Base-by-base conservation (phyloP, 2,797 vertebrate species). In the Tenualosa thibaudeaui region DNA sequence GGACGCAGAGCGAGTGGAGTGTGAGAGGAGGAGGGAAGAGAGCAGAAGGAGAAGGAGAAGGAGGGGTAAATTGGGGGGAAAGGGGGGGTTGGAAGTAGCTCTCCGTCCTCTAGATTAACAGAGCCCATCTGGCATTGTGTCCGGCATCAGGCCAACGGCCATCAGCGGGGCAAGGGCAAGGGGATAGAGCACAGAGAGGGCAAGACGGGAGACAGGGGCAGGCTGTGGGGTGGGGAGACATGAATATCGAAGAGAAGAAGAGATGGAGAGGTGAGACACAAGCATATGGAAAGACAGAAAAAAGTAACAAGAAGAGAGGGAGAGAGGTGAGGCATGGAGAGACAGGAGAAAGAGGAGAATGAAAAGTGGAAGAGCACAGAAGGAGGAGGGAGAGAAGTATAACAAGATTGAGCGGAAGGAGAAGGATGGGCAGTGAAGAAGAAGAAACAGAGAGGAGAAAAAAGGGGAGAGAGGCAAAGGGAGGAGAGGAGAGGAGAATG, bases 151-250 rank as follows among this genome's bases (percentile, higher is more conserved):
- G 65, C 65, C 65, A 71, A 15, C 65, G 31, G 65, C 65, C 65
- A 71, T 71, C 65, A 71, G 31, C 31, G 13, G 65, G 65, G 12
- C 65, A 71, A 71, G 65, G 65, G 65, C 65, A 71, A 71, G 65
- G 56, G 19, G 56, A 58, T 22, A 19, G 56, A 58, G 56, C 56
- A n/a, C 6, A 5, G 56, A 58, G 56, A 19, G 19, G 5, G 56
- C 19, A 58, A 58, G 56, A n/a, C 19, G 19, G 4, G 56, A 22
- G 54, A 0, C 17, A 22, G 6, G 54, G 51, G 51, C 0, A 46
- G 46, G 46, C 3, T 7, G 46, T 4, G 46, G 46, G 0, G 46
- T 46, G 7, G 1, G 46, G 46, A 31, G 31, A 31, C 31, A 7
- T 46, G 46, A 46, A 46, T 46, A 46, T 46, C 46, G 51, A 54